A percentile compares a stretch with the other conserved stretches of the same genome.
Conservation (phyloP, 2,888 invertebrate species). For the Arctia plantaginis region DNA sequence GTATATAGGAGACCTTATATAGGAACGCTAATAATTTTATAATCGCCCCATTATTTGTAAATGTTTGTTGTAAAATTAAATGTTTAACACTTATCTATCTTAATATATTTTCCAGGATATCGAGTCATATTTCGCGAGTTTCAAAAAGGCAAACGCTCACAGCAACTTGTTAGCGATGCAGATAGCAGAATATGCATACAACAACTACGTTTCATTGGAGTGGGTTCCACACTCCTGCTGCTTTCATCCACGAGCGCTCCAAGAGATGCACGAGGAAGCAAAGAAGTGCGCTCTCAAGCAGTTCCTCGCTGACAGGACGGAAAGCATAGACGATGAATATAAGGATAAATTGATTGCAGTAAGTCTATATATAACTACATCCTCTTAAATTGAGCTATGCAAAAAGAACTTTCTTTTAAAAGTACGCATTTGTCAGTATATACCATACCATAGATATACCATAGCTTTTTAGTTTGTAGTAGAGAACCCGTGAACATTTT, state of each 20-base stretch:
- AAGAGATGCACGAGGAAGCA: constrained; percentile 28
- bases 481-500: background rate
- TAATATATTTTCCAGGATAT: constrained; percentile 39
- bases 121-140: constrained; percentile 23
- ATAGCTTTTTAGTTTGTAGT: no score
- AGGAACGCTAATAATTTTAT: no score
- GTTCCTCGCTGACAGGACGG: constrained; percentile 31
- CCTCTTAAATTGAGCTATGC: background rate
- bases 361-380: background rate
- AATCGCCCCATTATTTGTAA: no score
- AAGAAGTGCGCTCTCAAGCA: constrained; percentile 19
- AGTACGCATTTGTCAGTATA: no score
- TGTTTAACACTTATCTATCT: background rate
- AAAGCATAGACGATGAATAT: constrained; percentile 30
- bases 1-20: background rate
- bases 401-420: background rate
- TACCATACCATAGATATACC: no score
- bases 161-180: constrained; percentile 46
- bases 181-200: constrained; percentile 42
- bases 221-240: constrained; percentile 43
- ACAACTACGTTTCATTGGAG: constrained; percentile 35
- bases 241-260: constrained; percentile 38
- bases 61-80: background rate
- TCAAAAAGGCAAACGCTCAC: constrained; percentile 38
- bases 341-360: constrained; percentile 22